Conservation (phyloP, 2,888 invertebrate species). For the Scaptomyza polygonia region DNA sequence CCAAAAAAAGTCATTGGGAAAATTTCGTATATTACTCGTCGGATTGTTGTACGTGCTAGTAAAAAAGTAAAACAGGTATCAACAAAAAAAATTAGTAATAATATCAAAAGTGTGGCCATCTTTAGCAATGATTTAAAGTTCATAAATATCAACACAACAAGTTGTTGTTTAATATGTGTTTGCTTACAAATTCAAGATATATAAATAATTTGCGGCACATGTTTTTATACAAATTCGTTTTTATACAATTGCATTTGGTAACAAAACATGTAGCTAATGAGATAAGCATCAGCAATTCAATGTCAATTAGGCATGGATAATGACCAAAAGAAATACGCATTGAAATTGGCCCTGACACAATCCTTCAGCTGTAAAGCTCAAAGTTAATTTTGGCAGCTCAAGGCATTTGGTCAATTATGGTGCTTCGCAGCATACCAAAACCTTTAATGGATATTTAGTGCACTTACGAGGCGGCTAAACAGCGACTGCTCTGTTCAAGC, state of each 20-base stretch:
- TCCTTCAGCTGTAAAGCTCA: neutral
- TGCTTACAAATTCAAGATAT: constrained; percentile 6
- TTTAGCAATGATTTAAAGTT: neutral
- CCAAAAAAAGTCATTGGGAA: constrained; percentile 84
- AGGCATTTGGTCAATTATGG: constrained; percentile 19
- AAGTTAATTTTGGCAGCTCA: constrained; percentile 17
- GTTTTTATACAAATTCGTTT: constrained; percentile 29
- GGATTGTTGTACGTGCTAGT: constrained; percentile 43
- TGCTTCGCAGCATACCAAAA: neutral
- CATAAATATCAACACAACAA: neutral
- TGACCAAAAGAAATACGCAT: neutral
- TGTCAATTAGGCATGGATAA: constrained; percentile 18
- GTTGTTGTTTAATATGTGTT: constrained; percentile 24
- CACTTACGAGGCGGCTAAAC: constrained; percentile 51
- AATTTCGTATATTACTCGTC: constrained; percentile 65
- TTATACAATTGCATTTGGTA: constrained; percentile 19
- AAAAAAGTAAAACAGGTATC: neutral
- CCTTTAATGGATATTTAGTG: neutral
- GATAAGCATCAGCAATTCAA: constrained; percentile 21
- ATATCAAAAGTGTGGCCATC: constrained; percentile 9
- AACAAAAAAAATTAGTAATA: constrained; percentile 5
- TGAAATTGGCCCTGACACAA: constrained; percentile 4
- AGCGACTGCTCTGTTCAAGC: constrained; percentile 27
- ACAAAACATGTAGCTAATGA: constrained; percentile 8
- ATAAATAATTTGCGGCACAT: constrained; percentile 34